Percentiles rank a stretch among this genome's conserved stretches.
phyloP scores from a whole-genome alignment of 2,113 vertebrate species.

The Chunga burmeisteri region DNA sequence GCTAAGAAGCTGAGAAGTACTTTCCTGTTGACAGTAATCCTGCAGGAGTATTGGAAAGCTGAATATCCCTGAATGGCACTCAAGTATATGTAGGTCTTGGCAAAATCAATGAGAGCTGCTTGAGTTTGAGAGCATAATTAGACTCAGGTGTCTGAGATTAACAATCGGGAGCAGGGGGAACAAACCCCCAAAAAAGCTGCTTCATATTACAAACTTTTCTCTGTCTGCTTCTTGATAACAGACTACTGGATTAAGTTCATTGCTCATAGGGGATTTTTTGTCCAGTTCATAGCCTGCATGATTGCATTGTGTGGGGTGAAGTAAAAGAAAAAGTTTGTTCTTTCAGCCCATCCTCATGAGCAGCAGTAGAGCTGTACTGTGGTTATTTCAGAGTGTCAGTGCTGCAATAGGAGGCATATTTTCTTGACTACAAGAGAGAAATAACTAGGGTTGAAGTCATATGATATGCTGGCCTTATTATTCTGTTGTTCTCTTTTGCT shows the following conservation, averaged over 20 bases:
- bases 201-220: neutral
- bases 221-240: too few relatives aligned
- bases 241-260: neutral
- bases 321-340: neutral
- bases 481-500: neutral
- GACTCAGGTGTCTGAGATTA: neutral
- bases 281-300: neutral
- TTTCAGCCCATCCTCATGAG: neutral
- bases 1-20: constrained; percentile 49
- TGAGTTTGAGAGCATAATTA: neutral
- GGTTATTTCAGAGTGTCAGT: neutral
- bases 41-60: neutral
- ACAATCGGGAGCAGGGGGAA: fast-evolving
- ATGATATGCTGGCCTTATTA: neutral
- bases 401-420: neutral
- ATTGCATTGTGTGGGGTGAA: neutral
- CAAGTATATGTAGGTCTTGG: neutral
- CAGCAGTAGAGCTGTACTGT: neutral
- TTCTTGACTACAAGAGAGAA: neutral
- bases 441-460: neutral
- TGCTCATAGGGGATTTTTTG: neutral
- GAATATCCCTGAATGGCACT: neutral
- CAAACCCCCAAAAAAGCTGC: fast-evolving
- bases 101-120: neutral
- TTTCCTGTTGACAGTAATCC: neutral